Conservation (phyloP, 2,888 invertebrate genomes). For the Sturmia bella region DNA sequence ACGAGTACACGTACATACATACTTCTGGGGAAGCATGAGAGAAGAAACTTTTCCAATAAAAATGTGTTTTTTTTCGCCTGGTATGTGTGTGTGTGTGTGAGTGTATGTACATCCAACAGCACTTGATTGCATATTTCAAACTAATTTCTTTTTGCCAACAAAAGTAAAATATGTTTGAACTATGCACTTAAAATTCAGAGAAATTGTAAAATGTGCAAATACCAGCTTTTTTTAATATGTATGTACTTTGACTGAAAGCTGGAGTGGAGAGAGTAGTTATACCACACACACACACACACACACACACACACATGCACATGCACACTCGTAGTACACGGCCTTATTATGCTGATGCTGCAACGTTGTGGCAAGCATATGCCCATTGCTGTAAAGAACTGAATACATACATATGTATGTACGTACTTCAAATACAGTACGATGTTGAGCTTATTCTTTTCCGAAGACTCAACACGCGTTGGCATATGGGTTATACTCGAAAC, state of each 20-base stretch:
- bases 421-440: conserved; percentile 48
- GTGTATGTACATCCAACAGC: conserved; percentile 58
- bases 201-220: conserved; percentile 48
- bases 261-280: conserved; percentile 58
- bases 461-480: conserved; percentile 61
- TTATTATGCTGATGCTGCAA: conserved; percentile 4
- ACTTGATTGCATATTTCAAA: conserved; percentile 72
- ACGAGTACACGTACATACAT: too few species aligned
- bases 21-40: conserved; percentile 30
- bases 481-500: conserved; percentile 59
- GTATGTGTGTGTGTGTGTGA: too few species aligned
- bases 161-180: conserved; percentile 63
- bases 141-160: conserved; percentile 68
- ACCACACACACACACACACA: not conserved
- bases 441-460: conserved; percentile 40
- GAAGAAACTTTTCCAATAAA: conserved; percentile 53
- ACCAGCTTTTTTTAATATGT: conserved; percentile 50
- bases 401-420: conserved; percentile 21
- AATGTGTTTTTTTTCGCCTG: conserved; percentile 25
- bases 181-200: conserved; percentile 64
- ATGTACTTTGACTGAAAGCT: conserved; percentile 26
- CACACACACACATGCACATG: not conserved
- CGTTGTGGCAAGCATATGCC: conserved; percentile 65
- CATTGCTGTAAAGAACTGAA: conserved; percentile 26
- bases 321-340: conserved; percentile 4